Evolutionary conservation across 2,113 vertebrate genomes (phyloP), one percentile per base, ranked within the genome.

Genomic region (Malurus cyaneus): DNA sequence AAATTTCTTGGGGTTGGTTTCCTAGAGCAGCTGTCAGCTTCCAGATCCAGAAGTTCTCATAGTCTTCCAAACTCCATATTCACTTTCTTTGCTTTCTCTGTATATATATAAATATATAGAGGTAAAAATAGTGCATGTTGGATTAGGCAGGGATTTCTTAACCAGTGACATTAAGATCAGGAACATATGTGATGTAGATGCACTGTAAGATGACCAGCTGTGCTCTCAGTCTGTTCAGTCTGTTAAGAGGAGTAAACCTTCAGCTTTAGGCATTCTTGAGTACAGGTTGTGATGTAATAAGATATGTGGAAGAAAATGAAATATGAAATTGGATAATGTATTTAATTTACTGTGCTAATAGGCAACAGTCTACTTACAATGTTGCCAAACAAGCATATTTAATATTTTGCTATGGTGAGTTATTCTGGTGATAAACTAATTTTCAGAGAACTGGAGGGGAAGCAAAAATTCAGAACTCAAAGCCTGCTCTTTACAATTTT

Each of bases 171-270:
- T 20, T 24, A 57, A 93, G 80, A 61, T 32, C 60, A 86, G 70
- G 41, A 92, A 29, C 80, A 94, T 87, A 84, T 96, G 95, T 80
- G 60, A 53, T 87, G 7, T 71, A 91, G 77, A 95, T 77, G 29
- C 31, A 88, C n/a, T 67, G 52, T 73, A 83, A 95, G 77, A 95
- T 94, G 53, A 85, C 89, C 95, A 94, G 93, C 86, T 96, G 78
- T 91, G 64, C 80, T 89, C 12, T 24, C 92, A 89, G 65, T 92
- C 86, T 97, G 89, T 91, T 94, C 80, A 87, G 64, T 76, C 60
- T 80, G 60, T 77, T 73, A 89, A 54, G 26, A 84, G 21, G 14
- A 81, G 66, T 89, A 79, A 92, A 81, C 52, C 91, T 85, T 94
- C 81, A 91, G 89, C 84, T 73, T 92, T 54, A 93, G 77, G 77